Base-by-base conservation (phyloP, 1,140 invertebrate species). In the Pemphigus obesinymphae region DNA sequence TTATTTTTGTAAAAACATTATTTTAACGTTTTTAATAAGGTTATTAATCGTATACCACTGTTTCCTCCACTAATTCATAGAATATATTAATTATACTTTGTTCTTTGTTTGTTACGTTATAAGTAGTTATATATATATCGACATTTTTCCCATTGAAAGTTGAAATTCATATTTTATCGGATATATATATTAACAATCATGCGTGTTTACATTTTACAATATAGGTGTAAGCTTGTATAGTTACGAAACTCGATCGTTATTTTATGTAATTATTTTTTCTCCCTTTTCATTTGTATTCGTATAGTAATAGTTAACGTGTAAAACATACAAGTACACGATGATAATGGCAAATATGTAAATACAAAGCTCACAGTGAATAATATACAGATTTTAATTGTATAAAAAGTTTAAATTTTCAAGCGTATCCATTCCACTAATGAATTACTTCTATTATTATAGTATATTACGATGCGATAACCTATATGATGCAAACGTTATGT, bases 251-350 rank as follows among this genome's bases (percentile, higher is more conserved):
- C 13, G 66, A 70, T 70, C 11, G 37, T 70, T 70, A 43, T 70
- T 70, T 70, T 70, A 70, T 70, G 23, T 26, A 70, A 43, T 70
- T 70, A 43, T 70, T 70, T 43, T 15, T 70, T 70, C 23, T n/a
- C 37, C 11, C 66, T 61, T 31, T 61, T 61, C 15, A 26, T 61
- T 31, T 15, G 8, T 40, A 40, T 37, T 23, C 34, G 31, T 68
- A 68, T 40, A n/a, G n/a, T n/a, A n/a, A n/a, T n/a, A n/a, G n/a
- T 40, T 23, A 40, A 40, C 34, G 7, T 40, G 13, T 23, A 68
- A 11, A 40, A 37, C 0, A 40, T 7, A 40, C 20, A 13, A 6
- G 1, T 23, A 40, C 26, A 23, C 34, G n/a, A 23, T 11, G 34
- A 61, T 17, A n/a, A 29, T 3, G 31, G 37, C n/a, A 26, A n/a